These are phyloP conservation scores for Eira barbara DNA, from an alignment of 2,113 vertebrate species.

Conservation along the genomic window DNA sequence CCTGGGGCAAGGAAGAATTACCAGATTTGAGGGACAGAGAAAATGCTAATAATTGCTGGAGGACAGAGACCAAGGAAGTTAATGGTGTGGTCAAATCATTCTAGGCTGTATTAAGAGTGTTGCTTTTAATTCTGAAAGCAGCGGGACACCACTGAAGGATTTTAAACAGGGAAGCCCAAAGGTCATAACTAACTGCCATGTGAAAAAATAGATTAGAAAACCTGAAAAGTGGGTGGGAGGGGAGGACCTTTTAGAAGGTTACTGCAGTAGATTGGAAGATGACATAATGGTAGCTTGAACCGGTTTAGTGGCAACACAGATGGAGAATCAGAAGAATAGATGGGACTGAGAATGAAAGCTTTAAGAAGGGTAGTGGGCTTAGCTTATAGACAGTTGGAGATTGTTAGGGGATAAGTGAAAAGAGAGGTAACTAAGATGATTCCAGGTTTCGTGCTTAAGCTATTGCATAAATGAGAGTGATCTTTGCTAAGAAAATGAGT, in stretches of 20 bases:
- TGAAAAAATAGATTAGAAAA: not conserved
- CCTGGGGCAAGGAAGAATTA: not conserved
- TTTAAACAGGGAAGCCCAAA: not conserved
- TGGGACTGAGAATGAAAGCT: not conserved
- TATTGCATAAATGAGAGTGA: not conserved
- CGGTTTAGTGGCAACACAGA: not conserved
- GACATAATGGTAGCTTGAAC: not conserved
- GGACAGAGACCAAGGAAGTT: not conserved
- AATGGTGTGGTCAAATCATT: not conserved
- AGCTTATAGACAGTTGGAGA: not conserved
- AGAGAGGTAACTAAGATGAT: not conserved
- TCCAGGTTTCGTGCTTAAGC: not conserved
- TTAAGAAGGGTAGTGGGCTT: not conserved
- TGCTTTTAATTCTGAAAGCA: conserved; percentile 20
- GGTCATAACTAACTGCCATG: not conserved
- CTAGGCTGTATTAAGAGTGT: not conserved
- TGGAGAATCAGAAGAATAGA: not conserved
- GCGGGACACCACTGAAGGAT: not conserved
- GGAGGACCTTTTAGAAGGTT: not conserved
- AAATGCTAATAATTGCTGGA: not conserved
- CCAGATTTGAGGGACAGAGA: not conserved
- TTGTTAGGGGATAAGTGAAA: not conserved
- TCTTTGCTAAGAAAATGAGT: not conserved
- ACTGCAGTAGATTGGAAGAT: not conserved
- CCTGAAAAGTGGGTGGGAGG: not conserved